These are phyloP conservation scores for Drosophila kurseongensis DNA, from an alignment of 1,140 invertebrate genomes.

Conservation along the genomic window DNA sequence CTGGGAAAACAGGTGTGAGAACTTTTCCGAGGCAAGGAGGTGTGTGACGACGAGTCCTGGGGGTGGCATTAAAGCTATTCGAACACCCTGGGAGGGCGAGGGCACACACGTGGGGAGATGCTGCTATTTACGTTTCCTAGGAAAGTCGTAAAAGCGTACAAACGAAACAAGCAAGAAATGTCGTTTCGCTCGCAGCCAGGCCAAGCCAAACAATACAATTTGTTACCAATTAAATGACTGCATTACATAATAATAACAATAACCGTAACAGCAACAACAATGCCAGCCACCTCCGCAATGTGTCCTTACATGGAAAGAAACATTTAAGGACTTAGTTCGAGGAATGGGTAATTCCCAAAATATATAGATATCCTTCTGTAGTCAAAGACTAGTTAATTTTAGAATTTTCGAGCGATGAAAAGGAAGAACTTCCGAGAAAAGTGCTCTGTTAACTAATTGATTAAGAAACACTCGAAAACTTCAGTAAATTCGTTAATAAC, in stretches of 20 bases:
- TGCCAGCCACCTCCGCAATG: constrained; percentile 20
- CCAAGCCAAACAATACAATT: constrained; percentile 78
- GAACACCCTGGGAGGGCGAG: constrained; percentile 12
- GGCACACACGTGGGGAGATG: neutral
- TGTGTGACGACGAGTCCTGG: neutral
- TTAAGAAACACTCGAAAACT: no score
- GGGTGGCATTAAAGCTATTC: constrained; percentile 53
- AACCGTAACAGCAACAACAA: constrained; percentile 42
- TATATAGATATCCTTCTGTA: no score
- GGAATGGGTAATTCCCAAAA: neutral
- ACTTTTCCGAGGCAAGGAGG: neutral
- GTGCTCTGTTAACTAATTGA: no score
- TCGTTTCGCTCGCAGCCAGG: constrained; percentile 19
- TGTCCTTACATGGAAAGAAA: constrained; percentile 17
- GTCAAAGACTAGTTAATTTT: no score
- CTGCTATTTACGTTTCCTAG: constrained; percentile 60
- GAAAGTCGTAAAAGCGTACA: constrained; percentile 77
- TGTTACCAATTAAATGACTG: constrained; percentile 82
- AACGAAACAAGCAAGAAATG: constrained; percentile 60
- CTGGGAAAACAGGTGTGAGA: constrained; percentile 15
- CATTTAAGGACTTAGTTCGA: neutral
- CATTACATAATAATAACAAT: constrained; percentile 80
- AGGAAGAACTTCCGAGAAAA: neutral
- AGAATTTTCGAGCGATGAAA: no score
- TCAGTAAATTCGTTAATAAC: no score